These are phyloP conservation scores for Amphiprion ocellaris DNA, from an alignment of 2,113 vertebrate species.

Conservation along the genomic window DNA sequence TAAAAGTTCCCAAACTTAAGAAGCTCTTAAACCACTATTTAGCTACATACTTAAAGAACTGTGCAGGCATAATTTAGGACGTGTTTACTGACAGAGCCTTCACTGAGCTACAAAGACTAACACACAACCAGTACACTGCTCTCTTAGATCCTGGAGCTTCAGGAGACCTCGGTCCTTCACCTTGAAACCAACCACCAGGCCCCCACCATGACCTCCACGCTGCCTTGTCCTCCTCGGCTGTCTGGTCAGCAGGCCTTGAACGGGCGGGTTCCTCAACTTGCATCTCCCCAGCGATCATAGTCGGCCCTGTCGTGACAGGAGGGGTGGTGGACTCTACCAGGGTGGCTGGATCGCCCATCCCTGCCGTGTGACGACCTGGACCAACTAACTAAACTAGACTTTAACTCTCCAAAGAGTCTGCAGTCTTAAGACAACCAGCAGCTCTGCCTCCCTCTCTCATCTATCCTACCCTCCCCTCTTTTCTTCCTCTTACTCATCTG, in stretches of 20 bases:
- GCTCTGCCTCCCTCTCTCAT: background rate
- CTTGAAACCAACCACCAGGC: background rate
- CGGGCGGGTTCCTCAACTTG: slow-evolving; percentile 53
- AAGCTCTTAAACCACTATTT: background rate
- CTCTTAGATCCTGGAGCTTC: background rate
- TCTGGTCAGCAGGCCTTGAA: background rate
- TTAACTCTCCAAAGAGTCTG: background rate
- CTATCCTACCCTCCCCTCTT: slow-evolving; percentile 27
- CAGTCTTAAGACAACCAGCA: background rate
- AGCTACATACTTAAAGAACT: background rate
- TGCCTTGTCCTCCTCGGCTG: slow-evolving; percentile 4
- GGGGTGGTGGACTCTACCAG: slow-evolving; percentile 23
- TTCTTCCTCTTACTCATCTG: slow-evolving; percentile 46
- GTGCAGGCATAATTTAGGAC: no score
- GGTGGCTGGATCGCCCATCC: slow-evolving; percentile 77
- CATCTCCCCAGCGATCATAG: slow-evolving; percentile 52
- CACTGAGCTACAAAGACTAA: background rate
- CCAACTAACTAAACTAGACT: background rate
- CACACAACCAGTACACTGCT: no score
- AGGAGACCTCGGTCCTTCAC: background rate
- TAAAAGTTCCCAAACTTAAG: background rate
- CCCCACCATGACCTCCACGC: slow-evolving; percentile 24
- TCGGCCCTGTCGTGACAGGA: slow-evolving; percentile 30
- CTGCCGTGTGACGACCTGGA: slow-evolving; percentile 11
- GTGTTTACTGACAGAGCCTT: no score